These are phyloP conservation scores for Drosophila jambulina DNA, from an alignment of 1,140 invertebrate species.

Conservation along the genomic window DNA sequence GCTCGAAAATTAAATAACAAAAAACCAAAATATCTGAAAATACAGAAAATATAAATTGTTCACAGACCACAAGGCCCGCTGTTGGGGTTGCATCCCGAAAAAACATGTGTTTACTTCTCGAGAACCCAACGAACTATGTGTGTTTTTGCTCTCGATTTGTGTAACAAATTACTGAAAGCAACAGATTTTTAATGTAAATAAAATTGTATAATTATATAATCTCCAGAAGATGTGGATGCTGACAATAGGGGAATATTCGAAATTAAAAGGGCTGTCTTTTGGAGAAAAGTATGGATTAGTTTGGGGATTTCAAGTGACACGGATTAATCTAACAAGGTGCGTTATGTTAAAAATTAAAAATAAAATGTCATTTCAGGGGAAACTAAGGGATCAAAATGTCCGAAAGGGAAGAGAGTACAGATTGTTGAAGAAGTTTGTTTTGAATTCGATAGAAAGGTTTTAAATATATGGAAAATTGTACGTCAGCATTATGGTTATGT, in stretches of 20 bases:
- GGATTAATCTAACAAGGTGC: slow-evolving; percentile 30
- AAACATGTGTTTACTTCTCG: slow-evolving; percentile 69
- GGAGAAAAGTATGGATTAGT: slow-evolving; percentile 10
- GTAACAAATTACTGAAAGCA: slow-evolving; percentile 67
- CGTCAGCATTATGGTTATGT: background rate
- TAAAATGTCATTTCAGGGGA: background rate
- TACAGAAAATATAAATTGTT: slow-evolving; percentile 40
- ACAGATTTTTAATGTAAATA: slow-evolving; percentile 83
- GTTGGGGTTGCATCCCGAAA: slow-evolving; percentile 45
- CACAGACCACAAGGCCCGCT: slow-evolving; percentile 20
- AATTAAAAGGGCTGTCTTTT: slow-evolving; percentile 32
- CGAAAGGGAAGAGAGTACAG: background rate
- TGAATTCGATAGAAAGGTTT: background rate
- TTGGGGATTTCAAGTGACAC: slow-evolving; percentile 10
- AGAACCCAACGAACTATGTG: slow-evolving; percentile 36
- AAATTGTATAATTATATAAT: slow-evolving; percentile 83
- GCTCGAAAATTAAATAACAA: slow-evolving; percentile 49
- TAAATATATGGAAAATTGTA: background rate
- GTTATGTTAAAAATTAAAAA: slow-evolving; percentile 25
- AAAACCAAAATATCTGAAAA: slow-evolving; percentile 28
- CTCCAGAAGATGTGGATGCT: slow-evolving; percentile 59
- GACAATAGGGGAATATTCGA: slow-evolving; percentile 9
- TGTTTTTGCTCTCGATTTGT: slow-evolving; percentile 34
- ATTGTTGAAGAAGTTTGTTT: no score
- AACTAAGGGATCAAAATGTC: slow-evolving; percentile 21